Conservation (phyloP, 2,113 vertebrate species). For the Alosa alosa region DNA sequence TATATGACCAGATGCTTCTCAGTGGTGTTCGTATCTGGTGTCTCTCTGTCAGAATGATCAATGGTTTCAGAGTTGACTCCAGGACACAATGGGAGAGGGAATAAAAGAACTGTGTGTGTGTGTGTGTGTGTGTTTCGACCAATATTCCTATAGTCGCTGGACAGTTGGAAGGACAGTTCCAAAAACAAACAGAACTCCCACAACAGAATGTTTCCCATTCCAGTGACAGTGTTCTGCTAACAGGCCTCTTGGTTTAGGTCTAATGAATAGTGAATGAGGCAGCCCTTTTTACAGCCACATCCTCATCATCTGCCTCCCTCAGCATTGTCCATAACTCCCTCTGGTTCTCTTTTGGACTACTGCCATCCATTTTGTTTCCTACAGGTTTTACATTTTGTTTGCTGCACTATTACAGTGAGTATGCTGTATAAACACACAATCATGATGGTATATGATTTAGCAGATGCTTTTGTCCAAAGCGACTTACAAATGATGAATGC, state of each 20-base stretch:
- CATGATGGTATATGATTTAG: neutral
- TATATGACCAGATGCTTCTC: conserved; percentile 6
- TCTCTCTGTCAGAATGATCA: neutral
- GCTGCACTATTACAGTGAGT: neutral
- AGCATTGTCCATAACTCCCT: conserved; percentile 8
- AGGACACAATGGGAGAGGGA: neutral
- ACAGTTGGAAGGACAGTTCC: neutral
- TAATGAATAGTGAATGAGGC: conserved; percentile 21
- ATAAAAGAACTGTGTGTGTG: neutral
- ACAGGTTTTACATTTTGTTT: neutral
- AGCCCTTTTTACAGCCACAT: neutral
- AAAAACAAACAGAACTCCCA: neutral
- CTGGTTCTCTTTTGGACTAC: neutral
- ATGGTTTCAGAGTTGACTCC: neutral
- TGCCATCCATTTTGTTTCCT: neutral
- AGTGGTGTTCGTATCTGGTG: neutral
- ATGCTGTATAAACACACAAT: neutral
- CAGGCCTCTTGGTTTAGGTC: conserved; percentile 28
- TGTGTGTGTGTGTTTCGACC: neutral
- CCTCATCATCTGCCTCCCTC: conserved; percentile 11
- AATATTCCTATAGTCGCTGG: neutral
- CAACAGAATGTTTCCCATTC: conserved; percentile 13
- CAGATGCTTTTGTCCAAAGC: too few relatives aligned
- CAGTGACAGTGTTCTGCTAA: conserved; percentile 37
- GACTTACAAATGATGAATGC: neutral